Percentiles rank a stretch among this genome's conserved stretches.
phyloP scores from a whole-genome alignment of 2,797 vertebrate genomes.

The Geotria australis region DNA sequence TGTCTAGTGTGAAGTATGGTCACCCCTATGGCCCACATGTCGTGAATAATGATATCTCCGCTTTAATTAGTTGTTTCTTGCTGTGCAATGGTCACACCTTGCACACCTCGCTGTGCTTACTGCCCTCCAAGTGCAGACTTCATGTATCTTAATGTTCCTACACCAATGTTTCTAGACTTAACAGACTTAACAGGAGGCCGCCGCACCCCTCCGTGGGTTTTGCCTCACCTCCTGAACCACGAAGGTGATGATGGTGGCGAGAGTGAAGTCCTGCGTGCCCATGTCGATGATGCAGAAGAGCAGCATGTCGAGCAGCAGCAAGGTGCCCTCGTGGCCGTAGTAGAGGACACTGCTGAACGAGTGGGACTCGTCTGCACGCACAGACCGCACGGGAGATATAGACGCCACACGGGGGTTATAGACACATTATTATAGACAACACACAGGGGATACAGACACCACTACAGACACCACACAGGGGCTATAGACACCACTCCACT shows the following conservation, averaged over 20 bases:
- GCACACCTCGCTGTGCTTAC: too few species aligned
- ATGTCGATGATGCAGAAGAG: conserved; percentile 3
- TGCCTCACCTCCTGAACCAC: conserved; percentile 1
- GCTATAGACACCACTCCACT: too few species aligned
- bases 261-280: conserved; percentile 1
- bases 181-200: background rate
- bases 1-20: too few species aligned
- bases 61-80: too few species aligned
- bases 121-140: too few species aligned
- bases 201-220: too few species aligned
- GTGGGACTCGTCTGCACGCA: conserved; percentile 1
- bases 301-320: conserved; percentile 1
- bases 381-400: background rate
- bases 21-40: too few species aligned
- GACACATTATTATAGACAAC: background rate
- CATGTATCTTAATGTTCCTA: background rate
- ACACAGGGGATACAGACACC: too few species aligned
- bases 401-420: background rate
- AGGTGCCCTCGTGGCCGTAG: conserved; percentile 1
- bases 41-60: too few species aligned
- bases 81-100: too few species aligned
- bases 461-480: too few species aligned
- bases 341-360: conserved; percentile 4
- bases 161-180: background rate
- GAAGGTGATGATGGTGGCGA: conserved; percentile 1